Evolutionary conservation across 2,888 invertebrate species (phyloP), one percentile per base, ranked within the genome.

Genomic region (Apeira syringaria): DNA sequence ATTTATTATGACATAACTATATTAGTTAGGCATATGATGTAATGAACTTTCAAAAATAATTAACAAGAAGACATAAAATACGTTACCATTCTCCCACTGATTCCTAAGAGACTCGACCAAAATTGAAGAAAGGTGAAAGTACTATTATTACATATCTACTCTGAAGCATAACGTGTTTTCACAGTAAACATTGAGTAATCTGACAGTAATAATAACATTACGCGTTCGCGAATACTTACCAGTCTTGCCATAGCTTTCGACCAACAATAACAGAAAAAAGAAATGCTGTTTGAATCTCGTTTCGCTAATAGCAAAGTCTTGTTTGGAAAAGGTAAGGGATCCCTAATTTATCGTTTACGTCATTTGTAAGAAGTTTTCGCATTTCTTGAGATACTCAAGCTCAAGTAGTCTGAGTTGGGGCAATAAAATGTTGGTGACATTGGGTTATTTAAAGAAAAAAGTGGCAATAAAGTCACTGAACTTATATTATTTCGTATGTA

Each of bases 171-270:
- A 73, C 79, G 68, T 72, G 67, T 65, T 68, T 68, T 72, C 69
- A 69, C 31, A 64, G 61, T 75, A 85, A 82, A 85, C 62, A 80
- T 87, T 87, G 72, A 75, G 75, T 79, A 82, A 87, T 80, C 66
- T 56, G 56, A 61, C 50, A 61, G 69, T 66, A 63, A 67, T 64
- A 61, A 61, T 68, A 69, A 47, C 68, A 75, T 80, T 74, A 73
- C 74, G 74, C 71, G 72, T 80, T 77, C 70, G 74, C 74, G 63
- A 74, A 71, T 55, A 59, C 43, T 33, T 34, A 10, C 51, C 49
- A 51, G 59, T 68, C 0, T 20, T 5, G 7, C 20, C 20, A 20
- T 7, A 20, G 62, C 73, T 81, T 80, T 80, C 78, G 58, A 73
- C 54, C 59, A 53, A 63, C 42, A 55, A 50, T 63, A 63, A 63